Evolutionary conservation across 2,797 vertebrate genomes (phyloP), one percentile per base, ranked within the genome.

Genomic region (Hapalemur alaotrensis): DNA sequence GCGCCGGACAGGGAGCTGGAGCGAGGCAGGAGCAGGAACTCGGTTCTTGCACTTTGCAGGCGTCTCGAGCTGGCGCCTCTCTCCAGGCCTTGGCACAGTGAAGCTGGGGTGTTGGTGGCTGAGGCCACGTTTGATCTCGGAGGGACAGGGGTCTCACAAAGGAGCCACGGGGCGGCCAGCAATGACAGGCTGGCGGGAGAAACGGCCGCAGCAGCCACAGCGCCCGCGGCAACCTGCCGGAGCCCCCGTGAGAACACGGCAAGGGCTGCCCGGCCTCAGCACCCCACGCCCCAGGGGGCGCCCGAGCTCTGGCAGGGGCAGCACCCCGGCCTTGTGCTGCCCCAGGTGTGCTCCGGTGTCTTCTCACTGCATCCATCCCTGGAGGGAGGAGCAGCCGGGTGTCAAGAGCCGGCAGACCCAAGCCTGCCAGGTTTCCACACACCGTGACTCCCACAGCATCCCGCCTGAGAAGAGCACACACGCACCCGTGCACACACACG

Each of bases 341-440:
- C 61, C 61, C 61, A 65, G 20, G 30, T 63, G 61, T 23, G 41
- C n/a, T 82, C 15, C 14, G 67, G 78, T 1, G 30, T 67, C n/a
- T 5, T 80, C 69, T 32, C 59, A 54, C 4, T 46, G 7, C 35
- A 52, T n/a, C 72, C 7, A 1, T 0, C 48, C 59, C 15, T 8
- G 50, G 35, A 13, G 35, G 73, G 91, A 65, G 87, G 10, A 69
- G 73, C n/a, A 82, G 92, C 75, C 93, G 94, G 65, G 96, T 95
- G 95, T 94, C 61, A 41, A 96, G 89, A 96, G 95, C 95, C 89
- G 95, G 93, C 96, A 96, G 38, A 13, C 70, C 90, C 52, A 35
- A 67, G 87, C 69, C 65, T 72, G 96, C 97, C 97, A 97, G 96
- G 85, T 96, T 97, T 97, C 98, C 96, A 59, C 41, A 4, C 14